Conservation (phyloP, 64 coral and sea anemone genomes). For the Dendronephthya gigantea region DNA sequence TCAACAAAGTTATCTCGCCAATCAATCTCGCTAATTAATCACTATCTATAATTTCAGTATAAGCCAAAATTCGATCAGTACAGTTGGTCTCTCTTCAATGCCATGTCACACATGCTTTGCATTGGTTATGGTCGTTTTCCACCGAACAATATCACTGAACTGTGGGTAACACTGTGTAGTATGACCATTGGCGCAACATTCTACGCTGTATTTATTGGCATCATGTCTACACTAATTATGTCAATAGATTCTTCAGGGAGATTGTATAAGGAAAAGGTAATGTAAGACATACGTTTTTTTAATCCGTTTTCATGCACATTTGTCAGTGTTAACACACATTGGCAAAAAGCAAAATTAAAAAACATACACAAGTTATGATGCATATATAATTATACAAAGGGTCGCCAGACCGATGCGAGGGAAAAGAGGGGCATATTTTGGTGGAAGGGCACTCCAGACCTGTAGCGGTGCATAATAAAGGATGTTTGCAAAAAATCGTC, state of each 20-base stretch:
- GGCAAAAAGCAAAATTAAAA: no score
- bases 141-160: constrained; percentile 64
- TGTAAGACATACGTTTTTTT: neutral
- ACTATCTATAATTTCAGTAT: constrained; percentile 42
- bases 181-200: constrained; percentile 97
- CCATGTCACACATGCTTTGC: constrained; percentile 93
- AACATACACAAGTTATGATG: no score
- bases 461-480: no score
- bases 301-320: no score
- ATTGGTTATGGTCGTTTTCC: constrained; percentile 94
- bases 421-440: no score
- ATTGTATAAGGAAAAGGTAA: constrained; percentile 98
- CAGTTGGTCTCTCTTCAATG: constrained; percentile 88
- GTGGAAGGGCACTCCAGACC: no score
- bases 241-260: constrained; percentile 95
- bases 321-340: no score
- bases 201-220: constrained; percentile 96
- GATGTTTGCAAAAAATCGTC: no score
- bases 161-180: constrained; percentile 82
- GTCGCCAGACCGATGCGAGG: no score
- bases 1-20: no score
- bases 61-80: constrained; percentile 59
- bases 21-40: neutral
- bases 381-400: no score
- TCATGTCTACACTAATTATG: constrained; percentile 98